Base-by-base conservation (phyloP, 2,888 invertebrate species). In the Adela reaumurella region DNA sequence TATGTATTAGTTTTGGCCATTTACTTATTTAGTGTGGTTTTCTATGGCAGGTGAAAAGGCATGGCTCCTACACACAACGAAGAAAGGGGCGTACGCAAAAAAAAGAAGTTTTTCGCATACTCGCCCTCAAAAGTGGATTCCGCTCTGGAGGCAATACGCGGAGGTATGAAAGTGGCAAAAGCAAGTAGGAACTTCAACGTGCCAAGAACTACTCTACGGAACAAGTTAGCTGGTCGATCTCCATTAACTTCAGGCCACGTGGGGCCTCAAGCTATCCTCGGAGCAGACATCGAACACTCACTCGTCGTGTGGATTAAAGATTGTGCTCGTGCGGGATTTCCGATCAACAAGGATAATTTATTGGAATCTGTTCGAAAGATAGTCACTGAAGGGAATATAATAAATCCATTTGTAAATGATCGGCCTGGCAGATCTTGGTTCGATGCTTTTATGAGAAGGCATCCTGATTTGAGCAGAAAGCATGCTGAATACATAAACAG, bases 261-360 rank as follows among this genome's bases (percentile, higher is more conserved):
- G 6, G 6, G 35, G 14, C 35, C 35, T 8, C 35, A 46, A 29
- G 4, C 28, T 8, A 17, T 46, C n/a, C 18, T 43, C 8, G 17
- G 43, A 14, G 14, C 19, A 17, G 20, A 45, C 11, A 47, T 47
- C 19, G 47, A 47, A 20, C 19, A 19, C 17, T 19, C 14, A 24
- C 45, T 45, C 14, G 45, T 45, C 18, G 19, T 24, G 20, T 45
- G 45, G 45, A 45, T 45, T 14, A 45, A 45, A 20, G 45, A 45
- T 19, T 20, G 45, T 17, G 19, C 45, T 19, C 19, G 45, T 20
- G 20, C 24, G 14, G 45, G 45, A 24, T 45, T 45, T 45, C 45
- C 45, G n/a, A 45, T 45, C 8, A n/a, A 20, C 18, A 45, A 20
- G 20, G 45, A 45, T 11, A 24, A 24, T 18, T 24, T 45, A 45